phyloP scores from a whole-genome alignment of 2,888 invertebrate genomes.

The Drosophila melanosoma region DNA sequence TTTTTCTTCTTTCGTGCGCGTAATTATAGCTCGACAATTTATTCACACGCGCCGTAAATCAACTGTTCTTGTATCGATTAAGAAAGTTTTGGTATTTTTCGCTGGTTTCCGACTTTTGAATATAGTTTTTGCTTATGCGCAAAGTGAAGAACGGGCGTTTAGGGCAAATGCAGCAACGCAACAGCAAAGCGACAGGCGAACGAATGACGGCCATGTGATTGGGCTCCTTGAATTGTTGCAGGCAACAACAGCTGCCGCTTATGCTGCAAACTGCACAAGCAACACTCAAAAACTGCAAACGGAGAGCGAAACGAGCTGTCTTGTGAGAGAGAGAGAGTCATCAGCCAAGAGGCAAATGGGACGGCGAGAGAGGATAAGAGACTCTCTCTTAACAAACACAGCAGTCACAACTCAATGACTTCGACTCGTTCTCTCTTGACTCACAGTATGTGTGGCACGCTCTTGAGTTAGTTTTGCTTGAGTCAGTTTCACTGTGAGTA shows the following conservation, averaged over 20 bases:
- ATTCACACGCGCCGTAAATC: conserved; percentile 47
- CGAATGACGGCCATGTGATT: conserved; percentile 73
- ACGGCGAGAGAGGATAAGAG: conserved; percentile 7
- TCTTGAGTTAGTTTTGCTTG: conserved; percentile 34
- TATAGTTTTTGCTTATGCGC: conserved; percentile 29
- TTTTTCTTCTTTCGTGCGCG: conserved; percentile 7
- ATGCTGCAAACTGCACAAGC: conserved; percentile 56
- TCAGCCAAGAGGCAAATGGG: conserved; percentile 3
- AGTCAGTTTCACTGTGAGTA: conserved; percentile 19
- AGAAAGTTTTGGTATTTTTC: conserved; percentile 16
- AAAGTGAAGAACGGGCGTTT: conserved; percentile 57
- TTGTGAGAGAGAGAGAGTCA: conserved; percentile 14
- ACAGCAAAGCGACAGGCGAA: conserved; percentile 62
- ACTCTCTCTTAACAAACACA: conserved; percentile 18
- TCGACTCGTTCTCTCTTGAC: neutral
- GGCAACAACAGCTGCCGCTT: conserved; percentile 40
- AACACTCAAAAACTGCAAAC: conserved; percentile 53
- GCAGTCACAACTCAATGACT: conserved; percentile 1
- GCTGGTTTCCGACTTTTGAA: neutral
- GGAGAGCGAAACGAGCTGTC: conserved; percentile 27
- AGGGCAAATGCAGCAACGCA: conserved; percentile 19
- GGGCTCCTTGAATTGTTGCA: conserved; percentile 36
- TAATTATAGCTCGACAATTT: neutral
- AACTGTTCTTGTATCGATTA: conserved; percentile 44
- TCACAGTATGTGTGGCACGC: neutral